Evolutionary conservation across 2,113 vertebrate species (phyloP), one percentile per base, ranked within the genome.

Genomic region (Carlito syrichta): DNA sequence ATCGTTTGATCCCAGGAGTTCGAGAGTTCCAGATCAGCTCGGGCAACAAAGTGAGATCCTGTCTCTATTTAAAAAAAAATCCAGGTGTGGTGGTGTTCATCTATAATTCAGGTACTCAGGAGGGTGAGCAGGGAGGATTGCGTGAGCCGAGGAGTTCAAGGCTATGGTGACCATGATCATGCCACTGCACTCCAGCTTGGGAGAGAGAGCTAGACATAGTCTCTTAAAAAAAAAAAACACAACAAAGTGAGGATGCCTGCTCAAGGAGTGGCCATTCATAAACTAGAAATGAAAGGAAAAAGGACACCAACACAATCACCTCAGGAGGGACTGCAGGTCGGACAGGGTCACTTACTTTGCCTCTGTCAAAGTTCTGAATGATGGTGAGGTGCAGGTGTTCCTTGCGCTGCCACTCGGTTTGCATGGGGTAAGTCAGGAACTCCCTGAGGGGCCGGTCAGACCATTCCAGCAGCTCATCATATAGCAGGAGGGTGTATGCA

Each of bases 371-470:
- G 98, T 99, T 99, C 97, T 99, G 99, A 96, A 99, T 99, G 96
- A 99, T 99, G 63, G 99, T 99, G 96, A 99, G 99, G 94, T 99
- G 99, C 94, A 99, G 98, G 60, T 98, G 99, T 96, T 99, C 99
- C 95, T 99, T 99, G 27, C 99, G 99, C 66, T 99, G 99, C 99
- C 99, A 99, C 97, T 99, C 99, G 4, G 99, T 99, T 95, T 99
- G 99, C 99, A 99, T 99, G 95, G 99, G 99, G 97, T 99, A 99
- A 98, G 98, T 99, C 93, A 99, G 99, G 85, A 99, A 99, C 97
- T 99, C 99, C 91, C 99, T 97, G 86, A 99, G 99, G 0, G 99
- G 99, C 89, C 99, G 98, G 19, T 99, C 99, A 0, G 99, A 99
- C 99, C 99, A 99, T 73, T 99, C 99, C 97, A 99, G 63, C 84